Base-by-base conservation (phyloP, 2,888 invertebrate species). In the Podotricha telesiphe region DNA sequence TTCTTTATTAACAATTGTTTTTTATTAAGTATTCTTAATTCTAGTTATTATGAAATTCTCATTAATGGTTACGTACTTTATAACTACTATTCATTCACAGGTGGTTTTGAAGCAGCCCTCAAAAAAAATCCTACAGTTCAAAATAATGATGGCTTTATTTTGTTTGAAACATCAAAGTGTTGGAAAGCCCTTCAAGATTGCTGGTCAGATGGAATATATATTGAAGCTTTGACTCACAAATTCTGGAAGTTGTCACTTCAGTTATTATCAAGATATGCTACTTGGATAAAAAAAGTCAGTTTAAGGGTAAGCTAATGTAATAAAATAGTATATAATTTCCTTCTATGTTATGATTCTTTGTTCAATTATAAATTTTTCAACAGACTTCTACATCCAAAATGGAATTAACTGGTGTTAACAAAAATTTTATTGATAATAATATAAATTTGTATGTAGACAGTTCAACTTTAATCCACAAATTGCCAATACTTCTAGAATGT, bases 181-280 rank as follows among this genome's bases (percentile, higher is more conserved):
- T 94, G 94, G 94, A 83, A 82, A 55, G 86, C 91, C 4, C 74
- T 93, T 17, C 83, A 86, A 45, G 84, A 86, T 55, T 96, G 97
- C 83, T 99, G 98, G 96, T 92, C 95, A 1, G 94, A 96, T 19
- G 96, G 96, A 40, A 94, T 98, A 8, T 98, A 95, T 85, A 94
- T 99, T 63, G 93, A 95, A 28, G 96, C 97, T 68, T 91, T 97
- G 0, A 95, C 95, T 66, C 96, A 96, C 81, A 96, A 96, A 82
- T 98, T 99, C 89, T 97, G 97, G 95, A 98, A 98, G 87, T 93
- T 99, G 8, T 96, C 96, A 20, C 91, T 99, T 71, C 97, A 98
- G 90, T 93, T 99, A 48, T 82, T 98, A 53, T 94, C 97, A 53
- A 94, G 98, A 79, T 97, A 97, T 84, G 93, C 94, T 11, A 94